Base-by-base conservation (phyloP, 2,888 invertebrate species). In the Synergus umbraculus region DNA sequence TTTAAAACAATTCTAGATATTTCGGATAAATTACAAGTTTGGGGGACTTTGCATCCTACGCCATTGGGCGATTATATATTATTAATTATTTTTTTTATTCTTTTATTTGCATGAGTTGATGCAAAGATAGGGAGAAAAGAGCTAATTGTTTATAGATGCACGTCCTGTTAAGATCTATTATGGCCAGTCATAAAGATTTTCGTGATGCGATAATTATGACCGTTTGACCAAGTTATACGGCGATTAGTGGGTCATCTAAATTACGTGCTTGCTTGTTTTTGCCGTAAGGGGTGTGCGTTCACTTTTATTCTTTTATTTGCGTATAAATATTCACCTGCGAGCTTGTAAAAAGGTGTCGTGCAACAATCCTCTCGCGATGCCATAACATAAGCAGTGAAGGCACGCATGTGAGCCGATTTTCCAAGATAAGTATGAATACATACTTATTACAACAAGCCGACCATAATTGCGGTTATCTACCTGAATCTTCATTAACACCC, bases 171-270 rank as follows among this genome's bases (percentile, higher is more conserved):
- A 76, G 81, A 79, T 76, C 77, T 80, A 81, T 83, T 83, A 83
- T 85, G 83, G 80, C 81, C 80, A 83, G 83, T 85, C 86, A 85
- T 87, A 87, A 87, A 87, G 85, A 86, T 88, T 87, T 83, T 85
- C 82, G 86, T 85, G 85, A 84, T 83, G 84, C 84, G 87, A 88
- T 87, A 88, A 88, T 88, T 87, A 76, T 82, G 83, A 82, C 83
- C 86, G 86, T 88, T 88, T 85, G 87, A 87, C 86, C 85, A 85
- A 86, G 87, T 88, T 88, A 86, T 86, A 85, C 85, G 88, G 81
- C 85, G 82, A 86, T 86, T 86, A 86, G 84, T 83, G 83, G 85
- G 85, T 86, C 83, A 83, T 86, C 85, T 85, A 84, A 86, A 86
- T 87, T 85, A 83, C 81, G 67, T 76, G 63, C 66, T 82, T 76